phyloP scores from a whole-genome alignment of 2,797 vertebrate species.

The Poecilia velifera region DNA sequence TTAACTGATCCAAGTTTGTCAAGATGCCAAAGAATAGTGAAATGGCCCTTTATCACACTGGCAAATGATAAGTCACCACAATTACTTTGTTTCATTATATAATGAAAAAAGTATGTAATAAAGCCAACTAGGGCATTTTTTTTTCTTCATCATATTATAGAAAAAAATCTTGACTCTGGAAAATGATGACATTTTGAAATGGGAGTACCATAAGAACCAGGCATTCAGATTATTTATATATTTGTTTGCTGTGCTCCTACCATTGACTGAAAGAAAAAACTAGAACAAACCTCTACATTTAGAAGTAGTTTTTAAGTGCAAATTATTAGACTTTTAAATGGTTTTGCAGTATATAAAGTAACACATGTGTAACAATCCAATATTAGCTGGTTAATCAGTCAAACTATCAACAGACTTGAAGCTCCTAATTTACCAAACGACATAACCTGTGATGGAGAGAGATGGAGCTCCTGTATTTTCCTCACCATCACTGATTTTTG shows the following conservation, averaged over 20 bases:
- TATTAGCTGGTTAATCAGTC: neutral
- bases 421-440: neutral
- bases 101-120: neutral
- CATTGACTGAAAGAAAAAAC: neutral
- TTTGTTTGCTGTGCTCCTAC: neutral
- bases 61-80: neutral
- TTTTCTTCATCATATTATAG: neutral
- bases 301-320: neutral
- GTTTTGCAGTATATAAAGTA: neutral
- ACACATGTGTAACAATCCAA: neutral
- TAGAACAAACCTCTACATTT: neutral
- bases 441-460: neutral
- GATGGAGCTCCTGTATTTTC: neutral
- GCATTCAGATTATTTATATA: neutral
- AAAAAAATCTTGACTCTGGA: neutral
- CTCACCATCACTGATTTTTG: neutral
- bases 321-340: neutral
- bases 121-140: neutral
- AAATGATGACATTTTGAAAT: neutral
- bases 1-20: neutral
- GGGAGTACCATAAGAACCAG: neutral
- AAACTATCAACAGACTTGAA: neutral
- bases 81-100: neutral
- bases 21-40: neutral
- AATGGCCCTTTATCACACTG: neutral